These are phyloP conservation scores for Bradypodion ventrale DNA, from an alignment of 2,797 vertebrate species.

Conservation along the genomic window DNA sequence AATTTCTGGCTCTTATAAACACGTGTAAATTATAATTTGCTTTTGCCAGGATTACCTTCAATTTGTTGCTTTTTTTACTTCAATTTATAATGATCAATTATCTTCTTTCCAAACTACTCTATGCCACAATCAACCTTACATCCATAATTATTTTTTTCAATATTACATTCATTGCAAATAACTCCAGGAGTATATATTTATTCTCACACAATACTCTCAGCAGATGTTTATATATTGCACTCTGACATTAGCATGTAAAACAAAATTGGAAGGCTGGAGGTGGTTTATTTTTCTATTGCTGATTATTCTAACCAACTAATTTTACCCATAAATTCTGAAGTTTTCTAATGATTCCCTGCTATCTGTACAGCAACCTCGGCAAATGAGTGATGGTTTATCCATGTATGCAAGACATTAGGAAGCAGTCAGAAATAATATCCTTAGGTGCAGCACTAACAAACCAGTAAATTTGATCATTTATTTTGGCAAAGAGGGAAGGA, in stretches of 20 bases:
- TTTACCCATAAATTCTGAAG: neutral
- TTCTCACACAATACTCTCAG: neutral
- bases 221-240: neutral
- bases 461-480: neutral
- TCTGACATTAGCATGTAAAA: neutral
- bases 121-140: neutral
- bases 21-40: slow-evolving; percentile 23
- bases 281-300: neutral
- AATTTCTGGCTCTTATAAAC: slow-evolving; percentile 7
- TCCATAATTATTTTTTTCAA: neutral
- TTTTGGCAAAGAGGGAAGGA: neutral
- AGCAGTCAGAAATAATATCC: neutral
- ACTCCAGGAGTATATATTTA: neutral
- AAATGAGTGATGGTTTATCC: neutral
- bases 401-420: neutral
- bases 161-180: neutral
- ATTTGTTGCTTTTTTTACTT: neutral
- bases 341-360: slow-evolving; percentile 7
- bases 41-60: slow-evolving; percentile 25
- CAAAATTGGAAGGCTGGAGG: slow-evolving; percentile 2
- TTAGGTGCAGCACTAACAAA: neutral
- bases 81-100: neutral
- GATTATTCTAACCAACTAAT: neutral
- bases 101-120: neutral
- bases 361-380: neutral